These are phyloP conservation scores for Coluber constrictor DNA, from an alignment of 2,797 vertebrate species.

Conservation along the genomic window DNA sequence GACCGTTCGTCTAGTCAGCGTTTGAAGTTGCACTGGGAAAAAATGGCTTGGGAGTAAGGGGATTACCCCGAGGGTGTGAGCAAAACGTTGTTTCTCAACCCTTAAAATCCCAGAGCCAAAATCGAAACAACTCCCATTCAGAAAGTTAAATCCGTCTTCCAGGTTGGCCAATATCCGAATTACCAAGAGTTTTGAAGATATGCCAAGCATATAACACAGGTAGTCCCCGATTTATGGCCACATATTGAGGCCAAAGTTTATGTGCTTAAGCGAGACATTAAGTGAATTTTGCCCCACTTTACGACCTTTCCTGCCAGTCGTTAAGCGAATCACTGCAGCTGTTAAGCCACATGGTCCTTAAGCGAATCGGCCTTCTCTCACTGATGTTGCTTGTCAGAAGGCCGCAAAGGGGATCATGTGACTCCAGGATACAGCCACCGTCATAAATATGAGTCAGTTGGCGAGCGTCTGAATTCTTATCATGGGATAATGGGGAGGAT, in stretches of 20 bases:
- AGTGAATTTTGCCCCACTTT: not conserved
- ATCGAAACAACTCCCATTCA: too few relatives aligned
- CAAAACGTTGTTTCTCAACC: not conserved
- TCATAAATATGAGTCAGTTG: not conserved
- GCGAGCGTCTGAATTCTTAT: not conserved
- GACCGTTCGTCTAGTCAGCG: not conserved
- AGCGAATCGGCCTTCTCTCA: not conserved
- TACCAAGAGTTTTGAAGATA: not conserved
- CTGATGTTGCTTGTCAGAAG: not conserved
- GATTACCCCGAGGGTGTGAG: not conserved
- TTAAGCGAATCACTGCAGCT: not conserved
- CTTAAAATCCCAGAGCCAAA: not conserved
- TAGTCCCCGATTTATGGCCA: not conserved
- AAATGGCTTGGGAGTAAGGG: not conserved
- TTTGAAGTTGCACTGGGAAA: not conserved
- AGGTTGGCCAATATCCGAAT: not conserved
- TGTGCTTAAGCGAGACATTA: not conserved
- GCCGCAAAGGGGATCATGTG: too few relatives aligned
- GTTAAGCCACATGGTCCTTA: not conserved
- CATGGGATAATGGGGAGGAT: not conserved
- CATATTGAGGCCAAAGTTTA: not conserved
- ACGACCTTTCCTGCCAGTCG: not conserved
- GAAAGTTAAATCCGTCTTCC: not conserved
- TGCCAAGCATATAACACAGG: too few relatives aligned
- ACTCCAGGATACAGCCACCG: too few relatives aligned